These are phyloP conservation scores for Uria aalge DNA, from an alignment of 2,113 vertebrate genomes.

Conservation along the genomic window DNA sequence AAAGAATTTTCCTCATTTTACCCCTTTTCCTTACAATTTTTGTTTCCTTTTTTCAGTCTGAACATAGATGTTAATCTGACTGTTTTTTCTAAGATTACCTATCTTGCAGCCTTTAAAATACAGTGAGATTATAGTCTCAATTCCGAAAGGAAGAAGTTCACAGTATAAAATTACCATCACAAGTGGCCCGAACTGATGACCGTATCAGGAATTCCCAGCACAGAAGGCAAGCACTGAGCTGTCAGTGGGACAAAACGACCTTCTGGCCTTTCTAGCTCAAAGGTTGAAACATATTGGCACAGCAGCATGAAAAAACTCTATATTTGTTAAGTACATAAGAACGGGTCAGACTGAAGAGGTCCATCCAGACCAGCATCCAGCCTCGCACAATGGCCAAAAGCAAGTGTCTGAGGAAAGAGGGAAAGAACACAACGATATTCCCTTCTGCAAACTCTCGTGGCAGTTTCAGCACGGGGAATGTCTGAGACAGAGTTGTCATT, in stretches of 20 bases:
- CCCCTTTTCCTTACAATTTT: neutral
- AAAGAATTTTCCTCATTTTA: neutral
- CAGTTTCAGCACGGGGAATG: neutral
- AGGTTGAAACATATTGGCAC: neutral
- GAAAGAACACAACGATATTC: rapidly evolving
- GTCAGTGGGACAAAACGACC: neutral
- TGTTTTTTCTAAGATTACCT: neutral
- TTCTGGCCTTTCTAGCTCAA: neutral
- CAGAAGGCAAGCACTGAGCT: neutral
- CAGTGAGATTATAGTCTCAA: neutral
- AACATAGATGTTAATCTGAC: neutral
- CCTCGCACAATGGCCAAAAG: neutral
- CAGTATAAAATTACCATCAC: neutral
- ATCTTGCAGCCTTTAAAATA: neutral
- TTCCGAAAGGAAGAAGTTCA: neutral
- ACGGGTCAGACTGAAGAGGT: neutral
- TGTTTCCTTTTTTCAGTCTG: neutral
- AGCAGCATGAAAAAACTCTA: neutral
- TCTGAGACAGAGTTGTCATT: neutral
- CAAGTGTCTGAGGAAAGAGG: neutral
- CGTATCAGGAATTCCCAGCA: neutral
- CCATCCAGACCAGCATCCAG: too few species aligned
- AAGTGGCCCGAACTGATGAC: neutral
- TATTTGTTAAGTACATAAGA: neutral
- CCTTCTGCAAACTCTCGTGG: neutral